Conservation (phyloP, 2,888 invertebrate species). For the Spodoptera littoralis region DNA sequence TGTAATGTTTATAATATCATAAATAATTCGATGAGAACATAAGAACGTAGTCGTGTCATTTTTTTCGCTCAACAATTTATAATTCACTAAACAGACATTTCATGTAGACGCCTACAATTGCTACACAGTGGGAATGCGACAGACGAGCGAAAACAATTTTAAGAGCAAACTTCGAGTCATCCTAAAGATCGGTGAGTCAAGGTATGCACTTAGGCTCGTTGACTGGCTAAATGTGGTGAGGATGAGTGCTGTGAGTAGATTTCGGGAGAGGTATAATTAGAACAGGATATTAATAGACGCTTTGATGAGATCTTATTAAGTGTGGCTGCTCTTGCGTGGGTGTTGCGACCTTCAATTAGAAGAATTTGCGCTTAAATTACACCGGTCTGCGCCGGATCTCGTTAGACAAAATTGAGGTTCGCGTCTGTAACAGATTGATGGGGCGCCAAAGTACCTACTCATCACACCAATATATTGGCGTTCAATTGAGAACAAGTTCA, state of each 20-base stretch:
- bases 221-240: conserved; percentile 74
- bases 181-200: conserved; percentile 66
- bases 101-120: conserved; percentile 32
- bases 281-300: conserved; percentile 76
- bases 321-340: conserved; percentile 72
- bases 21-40: conserved; percentile 12
- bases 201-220: conserved; percentile 60
- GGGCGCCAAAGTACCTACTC: conserved; percentile 70
- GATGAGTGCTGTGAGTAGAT: conserved; percentile 70
- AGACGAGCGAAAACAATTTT: conserved; percentile 53
- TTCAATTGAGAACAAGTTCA: conserved; percentile 63
- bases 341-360: conserved; percentile 79
- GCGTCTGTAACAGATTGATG: conserved; percentile 66
- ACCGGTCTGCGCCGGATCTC: conserved; percentile 70
- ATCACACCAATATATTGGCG: conserved; percentile 60
- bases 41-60: conserved; percentile 4
- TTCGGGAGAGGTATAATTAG: conserved; percentile 78
- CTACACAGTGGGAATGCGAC: conserved; percentile 22
- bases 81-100: conserved; percentile 18
- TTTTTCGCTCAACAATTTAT: conserved; percentile 15
- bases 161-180: conserved; percentile 56
- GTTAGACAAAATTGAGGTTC: conserved; percentile 64
- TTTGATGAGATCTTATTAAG: conserved; percentile 74
- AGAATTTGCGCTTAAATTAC: conserved; percentile 69
- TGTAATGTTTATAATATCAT: conserved; percentile 9